Evolutionary conservation across 2,113 vertebrate genomes (phyloP).

Genomic region (Pongo abelii): DNA sequence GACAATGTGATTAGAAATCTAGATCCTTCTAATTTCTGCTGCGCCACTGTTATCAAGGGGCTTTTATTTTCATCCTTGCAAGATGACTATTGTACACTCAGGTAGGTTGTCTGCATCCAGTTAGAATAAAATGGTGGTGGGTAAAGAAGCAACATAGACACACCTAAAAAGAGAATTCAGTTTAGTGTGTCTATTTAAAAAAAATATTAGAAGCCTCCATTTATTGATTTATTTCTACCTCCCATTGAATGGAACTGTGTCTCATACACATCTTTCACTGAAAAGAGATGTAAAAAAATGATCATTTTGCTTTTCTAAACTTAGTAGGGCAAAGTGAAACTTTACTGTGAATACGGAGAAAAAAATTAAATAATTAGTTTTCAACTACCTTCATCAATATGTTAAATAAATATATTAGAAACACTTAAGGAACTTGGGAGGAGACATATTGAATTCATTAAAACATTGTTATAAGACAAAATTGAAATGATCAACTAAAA

Average conservation of each 20-base stretch:
- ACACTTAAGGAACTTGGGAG: not conserved
- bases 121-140: not conserved
- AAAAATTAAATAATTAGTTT: not conserved
- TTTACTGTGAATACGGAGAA: not conserved
- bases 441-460: not conserved
- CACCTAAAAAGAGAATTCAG: not conserved
- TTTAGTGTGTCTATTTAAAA: not conserved
- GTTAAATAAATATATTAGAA: not conserved
- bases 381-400: not conserved
- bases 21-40: not conserved
- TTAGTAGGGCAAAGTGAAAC: not conserved
- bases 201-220: too few relatives aligned
- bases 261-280: not conserved
- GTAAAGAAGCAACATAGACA: not conserved
- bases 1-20: not conserved
- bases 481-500: not conserved
- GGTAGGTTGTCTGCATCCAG: not conserved
- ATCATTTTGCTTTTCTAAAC: not conserved
- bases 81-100: not conserved
- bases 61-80: not conserved
- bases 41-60: too few relatives aligned
- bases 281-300: not conserved
- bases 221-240: not conserved
- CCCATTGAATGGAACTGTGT: too few relatives aligned
- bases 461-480: not conserved